phyloP scores from a whole-genome alignment of 1,140 invertebrate species.

The Drosophila serrata region DNA sequence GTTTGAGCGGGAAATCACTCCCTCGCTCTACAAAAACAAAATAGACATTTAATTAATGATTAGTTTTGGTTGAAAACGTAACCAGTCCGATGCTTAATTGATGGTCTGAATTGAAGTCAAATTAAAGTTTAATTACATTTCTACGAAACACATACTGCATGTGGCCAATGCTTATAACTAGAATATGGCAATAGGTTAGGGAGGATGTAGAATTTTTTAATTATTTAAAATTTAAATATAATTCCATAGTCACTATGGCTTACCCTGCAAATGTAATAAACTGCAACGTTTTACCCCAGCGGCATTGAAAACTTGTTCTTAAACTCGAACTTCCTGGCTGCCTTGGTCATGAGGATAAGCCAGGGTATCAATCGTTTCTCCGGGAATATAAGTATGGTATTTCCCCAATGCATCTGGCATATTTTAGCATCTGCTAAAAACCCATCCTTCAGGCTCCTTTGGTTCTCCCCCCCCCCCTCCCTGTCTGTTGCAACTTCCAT shows the following conservation, averaged over 20 bases:
- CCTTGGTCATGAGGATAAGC: conserved; percentile 11
- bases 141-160: neutral
- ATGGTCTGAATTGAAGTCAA: neutral
- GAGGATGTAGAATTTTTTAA: too few relatives aligned
- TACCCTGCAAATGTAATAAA: neutral
- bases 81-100: neutral
- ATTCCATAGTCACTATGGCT: neutral
- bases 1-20: conserved; percentile 18
- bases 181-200: neutral
- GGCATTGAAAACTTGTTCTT: conserved; percentile 27
- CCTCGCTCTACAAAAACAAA: neutral
- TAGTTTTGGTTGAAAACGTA: neutral
- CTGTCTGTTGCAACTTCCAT: neutral
- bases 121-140: neutral
- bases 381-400: conserved; percentile 15
- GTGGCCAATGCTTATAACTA: neutral
- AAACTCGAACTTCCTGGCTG: conserved; percentile 27
- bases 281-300: conserved; percentile 11
- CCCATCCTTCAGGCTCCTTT: conserved; percentile 9
- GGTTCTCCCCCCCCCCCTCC: too few relatives aligned
- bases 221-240: neutral
- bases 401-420: neutral
- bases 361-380: conserved; percentile 14
- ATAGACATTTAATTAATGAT: conserved; percentile 4
- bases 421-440: conserved; percentile 13